A percentile compares a stretch with the other conserved stretches of the same genome.
Evolutionary conservation across 2,113 vertebrate genomes (phyloP).

Genomic region (Takifugu flavidus): DNA sequence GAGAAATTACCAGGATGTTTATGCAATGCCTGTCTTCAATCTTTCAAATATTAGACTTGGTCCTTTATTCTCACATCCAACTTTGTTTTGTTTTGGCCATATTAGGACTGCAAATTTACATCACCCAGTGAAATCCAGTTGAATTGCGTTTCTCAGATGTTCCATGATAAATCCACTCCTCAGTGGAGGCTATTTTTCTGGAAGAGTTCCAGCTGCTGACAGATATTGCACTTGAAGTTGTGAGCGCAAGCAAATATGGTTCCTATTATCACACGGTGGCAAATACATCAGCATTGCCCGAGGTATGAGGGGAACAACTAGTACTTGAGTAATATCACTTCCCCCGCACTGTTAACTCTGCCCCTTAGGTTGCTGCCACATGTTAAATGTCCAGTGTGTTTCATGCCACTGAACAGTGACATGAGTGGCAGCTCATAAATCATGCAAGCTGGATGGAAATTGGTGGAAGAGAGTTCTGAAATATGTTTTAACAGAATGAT

Average conservation of each 20-base stretch:
- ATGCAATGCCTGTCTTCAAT: constrained; percentile 7
- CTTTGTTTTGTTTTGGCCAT: constrained; percentile 24
- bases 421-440: constrained; percentile 42
- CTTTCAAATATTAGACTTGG: constrained; percentile 34
- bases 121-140: constrained; percentile 34
- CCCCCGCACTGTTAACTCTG: constrained; percentile 42
- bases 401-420: constrained; percentile 26
- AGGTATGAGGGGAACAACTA: constrained; percentile 56
- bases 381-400: constrained; percentile 41
- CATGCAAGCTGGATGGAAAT: constrained; percentile 30
- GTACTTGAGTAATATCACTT: constrained; percentile 56
- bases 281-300: constrained; percentile 57
- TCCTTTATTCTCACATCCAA: constrained; percentile 21
- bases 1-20: constrained; percentile 19
- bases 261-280: constrained; percentile 58
- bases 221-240: constrained; percentile 49
- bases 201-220: constrained; percentile 47
- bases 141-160: constrained; percentile 27
- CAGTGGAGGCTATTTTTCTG: constrained; percentile 49
- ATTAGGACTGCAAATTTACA: neutral
- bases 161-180: constrained; percentile 49
- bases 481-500: constrained; percentile 10
- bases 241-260: constrained; percentile 59
- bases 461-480: constrained; percentile 11
- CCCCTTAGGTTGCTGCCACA: constrained; percentile 35